phyloP scores from a whole-genome alignment of 2,113 vertebrate species.

The Acrocephalus arundinaceus region DNA sequence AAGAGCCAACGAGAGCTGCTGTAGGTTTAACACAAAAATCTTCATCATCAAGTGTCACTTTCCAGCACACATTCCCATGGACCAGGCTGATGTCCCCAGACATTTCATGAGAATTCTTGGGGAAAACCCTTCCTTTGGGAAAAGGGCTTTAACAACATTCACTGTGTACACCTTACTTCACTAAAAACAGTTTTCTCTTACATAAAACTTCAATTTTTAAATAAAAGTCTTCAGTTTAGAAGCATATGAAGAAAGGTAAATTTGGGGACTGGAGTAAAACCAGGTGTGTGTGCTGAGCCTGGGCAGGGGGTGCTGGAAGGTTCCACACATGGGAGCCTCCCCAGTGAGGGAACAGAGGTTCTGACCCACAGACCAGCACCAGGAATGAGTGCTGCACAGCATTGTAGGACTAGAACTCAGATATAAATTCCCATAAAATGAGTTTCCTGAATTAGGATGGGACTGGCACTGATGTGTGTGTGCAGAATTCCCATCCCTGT shows the following conservation, averaged over 20 bases:
- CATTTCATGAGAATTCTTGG: neutral
- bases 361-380: neutral
- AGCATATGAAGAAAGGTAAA: neutral
- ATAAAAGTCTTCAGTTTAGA: neutral
- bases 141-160: neutral
- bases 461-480: neutral
- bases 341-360: neutral
- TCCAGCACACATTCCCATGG: neutral
- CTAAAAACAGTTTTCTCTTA: neutral
- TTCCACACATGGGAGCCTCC: neutral
- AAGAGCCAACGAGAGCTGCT: neutral
- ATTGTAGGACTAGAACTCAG: neutral
- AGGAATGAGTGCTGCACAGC: rapidly evolving
- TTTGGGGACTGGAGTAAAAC: neutral
- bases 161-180: neutral
- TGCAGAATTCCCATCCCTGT: neutral
- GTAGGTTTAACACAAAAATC: neutral
- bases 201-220: neutral
- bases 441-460: neutral
- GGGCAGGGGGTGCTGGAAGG: neutral
- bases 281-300: neutral
- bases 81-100: neutral
- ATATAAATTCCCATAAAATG: neutral
- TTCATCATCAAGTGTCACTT: too few species aligned
- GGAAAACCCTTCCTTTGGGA: neutral